Evolutionary conservation across 92 coral and sea anemone species (phyloP), one percentile per base, ranked within the genome.

Genomic region (Palythoa grandis): DNA sequence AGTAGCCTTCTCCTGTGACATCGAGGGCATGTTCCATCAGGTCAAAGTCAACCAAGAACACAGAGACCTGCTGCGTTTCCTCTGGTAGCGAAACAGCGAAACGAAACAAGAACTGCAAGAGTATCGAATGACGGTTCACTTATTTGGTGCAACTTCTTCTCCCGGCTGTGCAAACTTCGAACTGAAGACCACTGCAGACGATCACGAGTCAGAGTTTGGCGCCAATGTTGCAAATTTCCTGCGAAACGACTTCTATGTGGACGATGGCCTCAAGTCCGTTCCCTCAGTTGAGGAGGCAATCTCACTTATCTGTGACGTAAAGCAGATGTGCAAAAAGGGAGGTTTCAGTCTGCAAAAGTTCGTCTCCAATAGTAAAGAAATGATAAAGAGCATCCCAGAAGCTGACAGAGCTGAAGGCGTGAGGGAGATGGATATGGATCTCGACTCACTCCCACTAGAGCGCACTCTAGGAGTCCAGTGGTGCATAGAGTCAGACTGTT

Each of bases 111-210:
- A 76, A 6, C 89, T 85, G 0, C 3, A 3, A 12, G 74, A 86
- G 11, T 73, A 82, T 48, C n/a, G 39, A 1, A 77, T 77, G 76
- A 73, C 89, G 7, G 50, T 11, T 3, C 95, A 87, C 85, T 48
- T 90, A 60, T 90, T 92, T 43, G 91, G 88, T 9, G 93, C 95
- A 7, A 76, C 92, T 0, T 92, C 89, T 2, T 89, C 92, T 9
- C 91, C 91, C 0, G 87, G 95, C 3, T 90, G 93, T 48, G 86
- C 93, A 10, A 92, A 92, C 71, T 92, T 83, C 39, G 91, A 86
- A 3, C 74, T 92, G 23, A 92, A 92, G 38, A 11, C 91, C 9
- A 70, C 91, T 1, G 91, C 90, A 0, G 76, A 90, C 23, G 93
- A 92, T 37, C 7, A 52, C 40, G 89, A 92, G 69, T 23, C 20